Percentiles rank a stretch among this genome's conserved stretches.
phyloP scores from a whole-genome alignment of 2,888 invertebrate species.

The Galerucella pusilla region DNA sequence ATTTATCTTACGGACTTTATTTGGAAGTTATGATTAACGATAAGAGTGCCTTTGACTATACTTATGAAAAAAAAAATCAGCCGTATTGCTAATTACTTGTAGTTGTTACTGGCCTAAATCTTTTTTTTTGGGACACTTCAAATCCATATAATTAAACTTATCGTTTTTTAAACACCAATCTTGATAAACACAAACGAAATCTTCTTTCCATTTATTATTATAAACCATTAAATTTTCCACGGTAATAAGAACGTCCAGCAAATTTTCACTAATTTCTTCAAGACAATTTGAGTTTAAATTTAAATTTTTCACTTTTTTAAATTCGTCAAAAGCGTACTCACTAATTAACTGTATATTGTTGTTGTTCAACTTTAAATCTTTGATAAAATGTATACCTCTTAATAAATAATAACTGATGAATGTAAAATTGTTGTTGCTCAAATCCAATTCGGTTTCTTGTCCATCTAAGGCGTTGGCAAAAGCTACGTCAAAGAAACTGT shows the following conservation, averaged over 20 bases:
- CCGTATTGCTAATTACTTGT: too few species aligned
- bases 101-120: not conserved
- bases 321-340: constrained; percentile 42
- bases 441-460: constrained; percentile 43
- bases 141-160: constrained; percentile 36
- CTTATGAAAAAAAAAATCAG: too few species aligned
- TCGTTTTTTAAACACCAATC: constrained; percentile 31
- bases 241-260: constrained; percentile 29
- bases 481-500: constrained; percentile 46
- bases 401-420: constrained; percentile 44
- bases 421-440: constrained; percentile 49
- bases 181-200: constrained; percentile 39
- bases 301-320: constrained; percentile 36
- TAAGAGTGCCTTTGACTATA: too few species aligned
- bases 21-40: too few species aligned
- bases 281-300: constrained; percentile 47
- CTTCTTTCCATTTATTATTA: constrained; percentile 41
- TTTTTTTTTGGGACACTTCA: constrained; percentile 29
- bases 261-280: constrained; percentile 23
- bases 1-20: too few species aligned
- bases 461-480: constrained; percentile 35
- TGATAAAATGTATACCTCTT: constrained; percentile 41
- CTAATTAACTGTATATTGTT: constrained; percentile 45
- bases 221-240: constrained; percentile 30
- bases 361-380: constrained; percentile 42